phyloP scores from a whole-genome alignment of 2,888 invertebrate species.

The Aquatica leii region DNA sequence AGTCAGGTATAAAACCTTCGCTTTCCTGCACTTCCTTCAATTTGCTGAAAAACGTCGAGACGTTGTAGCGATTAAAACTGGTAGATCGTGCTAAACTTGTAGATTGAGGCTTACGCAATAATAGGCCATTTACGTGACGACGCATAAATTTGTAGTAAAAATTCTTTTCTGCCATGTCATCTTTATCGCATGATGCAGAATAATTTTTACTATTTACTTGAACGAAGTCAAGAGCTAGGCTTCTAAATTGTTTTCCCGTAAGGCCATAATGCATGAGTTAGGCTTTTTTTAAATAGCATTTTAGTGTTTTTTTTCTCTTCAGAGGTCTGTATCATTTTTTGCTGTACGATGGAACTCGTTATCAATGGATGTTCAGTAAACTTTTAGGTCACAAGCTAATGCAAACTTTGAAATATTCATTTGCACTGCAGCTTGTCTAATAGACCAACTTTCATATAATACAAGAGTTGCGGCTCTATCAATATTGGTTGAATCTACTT shows the following conservation, averaged over 20 bases:
- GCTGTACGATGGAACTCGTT: conserved; percentile 1
- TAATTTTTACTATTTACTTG: neutral
- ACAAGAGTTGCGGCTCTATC: neutral
- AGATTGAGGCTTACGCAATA: conserved; percentile 39
- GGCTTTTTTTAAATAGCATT: neutral
- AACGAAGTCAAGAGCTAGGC: neutral
- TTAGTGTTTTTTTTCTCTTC: neutral
- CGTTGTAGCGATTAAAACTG: conserved; percentile 43
- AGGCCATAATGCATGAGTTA: neutral
- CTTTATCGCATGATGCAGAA: neutral
- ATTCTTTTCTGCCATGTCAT: neutral
- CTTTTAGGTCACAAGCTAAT: neutral
- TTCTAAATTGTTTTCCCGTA: neutral
- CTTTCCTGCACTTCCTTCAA: conserved; percentile 33
- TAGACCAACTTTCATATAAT: neutral
- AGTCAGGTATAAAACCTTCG: neutral
- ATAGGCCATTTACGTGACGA: neutral
- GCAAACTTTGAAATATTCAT: neutral
- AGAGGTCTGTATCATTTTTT: neutral
- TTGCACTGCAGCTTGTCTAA: neutral
- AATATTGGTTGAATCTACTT: neutral
- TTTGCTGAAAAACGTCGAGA: conserved; percentile 44
- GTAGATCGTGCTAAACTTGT: conserved; percentile 39
- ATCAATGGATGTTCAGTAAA: neutral
- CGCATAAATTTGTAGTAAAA: neutral